Evolutionary conservation across 2,113 vertebrate genomes (phyloP).

Genomic region (Parus major): DNA sequence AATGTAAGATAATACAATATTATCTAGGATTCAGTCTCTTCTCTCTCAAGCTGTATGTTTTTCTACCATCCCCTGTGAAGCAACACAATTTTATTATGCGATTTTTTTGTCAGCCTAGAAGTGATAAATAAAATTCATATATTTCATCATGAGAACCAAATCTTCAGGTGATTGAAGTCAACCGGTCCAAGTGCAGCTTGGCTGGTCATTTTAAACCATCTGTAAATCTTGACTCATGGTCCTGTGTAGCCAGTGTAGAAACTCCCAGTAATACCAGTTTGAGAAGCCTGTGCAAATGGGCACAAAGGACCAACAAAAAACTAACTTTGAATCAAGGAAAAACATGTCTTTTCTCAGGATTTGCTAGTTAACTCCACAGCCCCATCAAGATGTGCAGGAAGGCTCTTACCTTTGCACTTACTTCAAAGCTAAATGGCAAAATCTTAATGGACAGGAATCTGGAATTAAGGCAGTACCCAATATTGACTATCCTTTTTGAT

Average conservation of each 20-base stretch:
- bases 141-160: neutral
- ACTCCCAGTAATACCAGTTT: neutral
- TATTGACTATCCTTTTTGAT: neutral
- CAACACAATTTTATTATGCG: neutral
- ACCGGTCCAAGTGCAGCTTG: neutral
- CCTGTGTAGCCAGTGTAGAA: neutral
- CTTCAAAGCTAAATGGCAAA: neutral
- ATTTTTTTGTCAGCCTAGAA: neutral
- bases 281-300: neutral
- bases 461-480: neutral
- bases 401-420: neutral
- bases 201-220: neutral
- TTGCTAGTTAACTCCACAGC: neutral
- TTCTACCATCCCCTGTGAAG: neutral
- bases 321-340: neutral
- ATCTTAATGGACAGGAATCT: neutral
- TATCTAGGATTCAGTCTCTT: neutral
- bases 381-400: neutral
- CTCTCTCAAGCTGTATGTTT: neutral
- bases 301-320: neutral
- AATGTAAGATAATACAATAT: neutral
- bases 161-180: neutral
- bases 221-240: neutral
- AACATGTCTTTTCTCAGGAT: neutral
- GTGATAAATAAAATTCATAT: neutral